phyloP scores from a whole-genome alignment of 2,113 vertebrate species.

The Scomber colias region DNA sequence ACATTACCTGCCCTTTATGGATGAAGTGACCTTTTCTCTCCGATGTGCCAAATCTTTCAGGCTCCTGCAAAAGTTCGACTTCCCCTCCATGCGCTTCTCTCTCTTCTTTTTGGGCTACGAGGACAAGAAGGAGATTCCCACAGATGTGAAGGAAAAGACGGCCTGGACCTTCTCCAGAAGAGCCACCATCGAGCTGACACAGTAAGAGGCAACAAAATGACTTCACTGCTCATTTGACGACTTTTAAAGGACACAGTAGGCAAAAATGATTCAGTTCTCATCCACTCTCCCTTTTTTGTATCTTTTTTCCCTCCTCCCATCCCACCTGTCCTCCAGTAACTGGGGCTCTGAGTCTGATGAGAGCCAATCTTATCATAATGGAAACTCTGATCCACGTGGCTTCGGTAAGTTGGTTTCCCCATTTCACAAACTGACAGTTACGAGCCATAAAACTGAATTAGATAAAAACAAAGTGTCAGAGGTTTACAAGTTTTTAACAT shows the following conservation, averaged over 20 bases:
- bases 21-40: conserved; percentile 16
- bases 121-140: conserved; percentile 94
- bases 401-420: conserved; percentile 87
- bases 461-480: too few relatives aligned
- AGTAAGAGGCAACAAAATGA: conserved; percentile 69
- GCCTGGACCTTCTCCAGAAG: conserved; percentile 95
- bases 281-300: neutral
- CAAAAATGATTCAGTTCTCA: neutral
- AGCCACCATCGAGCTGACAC: conserved; percentile 94
- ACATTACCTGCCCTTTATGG: neutral
- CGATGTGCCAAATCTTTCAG: conserved; percentile 76
- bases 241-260: too few relatives aligned
- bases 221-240: too few relatives aligned
- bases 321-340: conserved; percentile 85
- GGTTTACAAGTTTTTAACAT: neutral
- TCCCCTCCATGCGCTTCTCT: conserved; percentile 95
- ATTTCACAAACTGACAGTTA: neutral
- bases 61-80: conserved; percentile 95
- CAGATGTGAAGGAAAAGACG: conserved; percentile 86
- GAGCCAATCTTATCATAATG: conserved; percentile 91
- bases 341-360: conserved; percentile 97
- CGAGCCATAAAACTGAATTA: neutral
- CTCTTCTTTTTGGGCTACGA: conserved; percentile 97
- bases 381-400: conserved; percentile 97
- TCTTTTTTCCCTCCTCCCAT: neutral